Evolutionary conservation across 2,888 invertebrate species (phyloP).

Genomic region (Pristionchus entomophagus): DNA sequence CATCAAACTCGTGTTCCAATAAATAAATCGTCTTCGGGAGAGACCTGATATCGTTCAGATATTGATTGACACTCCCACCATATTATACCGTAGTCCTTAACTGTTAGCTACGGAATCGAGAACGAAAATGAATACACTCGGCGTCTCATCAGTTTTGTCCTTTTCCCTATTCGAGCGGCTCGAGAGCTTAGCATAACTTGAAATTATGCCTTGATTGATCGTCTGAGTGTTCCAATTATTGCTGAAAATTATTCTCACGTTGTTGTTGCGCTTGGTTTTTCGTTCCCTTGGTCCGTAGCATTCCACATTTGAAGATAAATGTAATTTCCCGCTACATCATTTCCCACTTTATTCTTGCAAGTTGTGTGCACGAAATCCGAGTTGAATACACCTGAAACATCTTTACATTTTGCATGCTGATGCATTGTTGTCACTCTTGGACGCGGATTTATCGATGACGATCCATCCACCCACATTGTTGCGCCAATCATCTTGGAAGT

Average conservation of each 20-base stretch:
- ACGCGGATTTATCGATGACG: too few relatives aligned
- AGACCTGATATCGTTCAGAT: background rate
- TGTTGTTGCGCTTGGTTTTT: too few relatives aligned
- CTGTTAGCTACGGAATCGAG: slow-evolving; percentile 30
- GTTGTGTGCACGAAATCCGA: slow-evolving; percentile 27
- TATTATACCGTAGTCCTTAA: slow-evolving; percentile 12
- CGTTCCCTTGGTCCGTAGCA: slow-evolving; percentile 18
- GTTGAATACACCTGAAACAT: slow-evolving; percentile 3
- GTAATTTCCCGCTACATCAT: background rate
- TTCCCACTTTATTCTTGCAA: background rate
- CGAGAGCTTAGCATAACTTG: too few relatives aligned
- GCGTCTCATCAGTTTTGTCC: background rate
- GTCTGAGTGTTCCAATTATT: too few relatives aligned
- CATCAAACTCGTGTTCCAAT: slow-evolving; percentile 21
- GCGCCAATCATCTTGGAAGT: too few relatives aligned
- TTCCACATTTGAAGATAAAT: slow-evolving; percentile 39
- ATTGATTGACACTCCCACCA: background rate
- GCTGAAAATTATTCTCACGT: too few relatives aligned
- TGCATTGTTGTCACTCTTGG: too few relatives aligned
- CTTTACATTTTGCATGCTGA: too few relatives aligned
- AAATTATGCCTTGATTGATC: too few relatives aligned
- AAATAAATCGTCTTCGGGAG: slow-evolving; percentile 31
- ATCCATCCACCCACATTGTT: too few relatives aligned
- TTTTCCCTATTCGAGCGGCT: too few relatives aligned
- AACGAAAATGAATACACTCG: slow-evolving; percentile 43